Base-by-base conservation (phyloP, 2,113 vertebrate species). In the Clinocottus analis region DNA sequence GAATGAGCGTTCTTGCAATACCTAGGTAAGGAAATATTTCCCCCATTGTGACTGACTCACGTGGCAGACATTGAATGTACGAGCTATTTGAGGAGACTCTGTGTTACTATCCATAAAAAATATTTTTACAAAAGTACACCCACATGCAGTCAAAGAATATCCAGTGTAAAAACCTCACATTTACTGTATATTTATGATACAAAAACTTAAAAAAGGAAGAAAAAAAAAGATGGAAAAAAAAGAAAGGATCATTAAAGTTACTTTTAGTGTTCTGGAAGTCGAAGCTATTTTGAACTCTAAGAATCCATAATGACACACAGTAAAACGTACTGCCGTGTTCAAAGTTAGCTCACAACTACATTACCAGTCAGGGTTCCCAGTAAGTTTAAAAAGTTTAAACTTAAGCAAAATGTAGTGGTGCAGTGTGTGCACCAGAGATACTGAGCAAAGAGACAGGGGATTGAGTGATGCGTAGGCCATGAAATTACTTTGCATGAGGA, bases 1-100 rank as follows among this genome's bases (percentile, higher is more conserved):
- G 4, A 65, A 74, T 72, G 70, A 63, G 37, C 58, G 53, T 79
- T 89, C 86, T 80, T 73, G 35, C 55, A 90, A 87, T 64, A 83
- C 62, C 56, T 58, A 31, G 4, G 6, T 58, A 77, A 75, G 65
- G 81, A 75, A 84, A 86, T 45, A 75, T 85, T 85, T 87, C 56
- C 55, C 67, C 71, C 75, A 37, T 61, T 39, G 72, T 81, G 66
- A 69, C 72, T 68, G 62, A 60, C 7, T 73, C 35, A 47, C 7
- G 31, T 51, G 76, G 55, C 51, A 84, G 61, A 21, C 55, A 61
- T 16, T 85, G 55, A 65, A 81, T 58, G 62, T 27, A 60, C 37
- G 5, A 69, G 43, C 19, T 72, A 53, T 85, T 75, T 84, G 27
- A 84, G 53, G 10, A 63, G 66, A 81, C 35, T 67, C 64, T 8